Percentiles rank a stretch among this genome's conserved stretches.
phyloP scores from a whole-genome alignment of 2,113 vertebrate genomes.

The Athene cunicularia region DNA sequence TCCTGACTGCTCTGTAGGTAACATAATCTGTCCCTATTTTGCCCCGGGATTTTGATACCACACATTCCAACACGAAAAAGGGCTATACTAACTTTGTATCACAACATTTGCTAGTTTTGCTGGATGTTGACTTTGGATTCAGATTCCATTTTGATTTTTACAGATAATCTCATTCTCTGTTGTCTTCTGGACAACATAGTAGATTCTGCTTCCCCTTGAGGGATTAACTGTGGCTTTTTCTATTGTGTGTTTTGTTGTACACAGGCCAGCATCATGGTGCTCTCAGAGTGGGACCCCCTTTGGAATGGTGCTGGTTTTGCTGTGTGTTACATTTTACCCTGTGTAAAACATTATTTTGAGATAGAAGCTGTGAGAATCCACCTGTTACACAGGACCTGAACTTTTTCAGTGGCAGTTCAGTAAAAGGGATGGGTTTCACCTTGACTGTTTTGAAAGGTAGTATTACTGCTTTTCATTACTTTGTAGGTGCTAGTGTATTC shows the following conservation, averaged over 20 bases:
- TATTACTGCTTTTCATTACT: not conserved
- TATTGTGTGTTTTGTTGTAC: not conserved
- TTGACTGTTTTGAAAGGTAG: not conserved
- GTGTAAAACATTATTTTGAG: not conserved
- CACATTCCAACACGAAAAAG: not conserved
- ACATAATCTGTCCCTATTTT: not conserved
- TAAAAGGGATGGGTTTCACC: not conserved
- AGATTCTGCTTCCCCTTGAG: not conserved
- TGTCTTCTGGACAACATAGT: not conserved
- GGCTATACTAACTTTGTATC: not conserved
- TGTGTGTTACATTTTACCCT: not conserved
- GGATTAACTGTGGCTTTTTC: not conserved
- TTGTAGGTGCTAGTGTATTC: not conserved
- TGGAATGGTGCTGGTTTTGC: not conserved
- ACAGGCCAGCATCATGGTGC: fast-evolving
- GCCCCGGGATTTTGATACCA: not conserved
- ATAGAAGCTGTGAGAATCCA: not conserved
- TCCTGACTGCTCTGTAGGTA: not conserved
- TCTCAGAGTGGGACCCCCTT: fast-evolving
- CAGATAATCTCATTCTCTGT: not conserved
- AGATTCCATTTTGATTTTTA: not conserved
- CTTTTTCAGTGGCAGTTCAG: not conserved
- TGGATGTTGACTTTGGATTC: not conserved
- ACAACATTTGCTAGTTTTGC: not conserved
- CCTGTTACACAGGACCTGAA: not conserved